Conservation (phyloP, 2,888 invertebrate genomes). For the Frankliniella fusca region DNA sequence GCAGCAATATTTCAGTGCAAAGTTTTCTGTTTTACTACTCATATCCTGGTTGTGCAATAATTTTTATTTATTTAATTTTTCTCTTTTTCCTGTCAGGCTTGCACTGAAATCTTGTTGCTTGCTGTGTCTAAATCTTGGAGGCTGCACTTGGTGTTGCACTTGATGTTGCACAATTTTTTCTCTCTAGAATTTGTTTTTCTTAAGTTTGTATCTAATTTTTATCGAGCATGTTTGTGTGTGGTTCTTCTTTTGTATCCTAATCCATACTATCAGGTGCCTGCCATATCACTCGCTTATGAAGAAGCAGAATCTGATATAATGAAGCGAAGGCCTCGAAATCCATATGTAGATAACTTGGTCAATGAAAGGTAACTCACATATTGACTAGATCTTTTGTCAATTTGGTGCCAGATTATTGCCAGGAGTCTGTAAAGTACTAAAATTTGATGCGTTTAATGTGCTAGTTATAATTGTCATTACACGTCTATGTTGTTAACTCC, state of each 20-base stretch:
- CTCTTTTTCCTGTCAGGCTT: background rate
- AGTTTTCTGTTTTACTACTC: background rate
- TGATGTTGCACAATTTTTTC: constrained; percentile 20
- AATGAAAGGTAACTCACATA: constrained; percentile 51
- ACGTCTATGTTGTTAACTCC: no score
- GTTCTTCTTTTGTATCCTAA: background rate
- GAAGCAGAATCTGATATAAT: constrained; percentile 97
- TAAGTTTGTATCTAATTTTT: background rate
- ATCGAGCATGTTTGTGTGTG: background rate
- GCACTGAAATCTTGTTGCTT: constrained; percentile 28
- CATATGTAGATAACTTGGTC: constrained; percentile 95
- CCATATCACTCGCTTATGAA: constrained; percentile 97
- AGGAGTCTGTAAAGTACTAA: no score
- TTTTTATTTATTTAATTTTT: no score
- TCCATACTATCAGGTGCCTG: constrained; percentile 59
- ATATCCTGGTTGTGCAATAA: no score
- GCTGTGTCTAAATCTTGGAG: background rate
- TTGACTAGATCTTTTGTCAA: background rate
- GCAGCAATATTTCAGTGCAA: constrained; percentile 1
- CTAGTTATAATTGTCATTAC: no score
- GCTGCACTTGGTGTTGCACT: constrained; percentile 20
- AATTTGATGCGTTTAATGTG: no score
- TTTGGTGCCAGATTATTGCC: no score
- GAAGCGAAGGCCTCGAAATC: constrained; percentile 96
- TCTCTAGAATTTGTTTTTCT: background rate